A percentile compares a stretch with the other conserved stretches of the same genome.
Conservation (phyloP, 1,140 invertebrate genomes). For the Drosophila elegans region DNA sequence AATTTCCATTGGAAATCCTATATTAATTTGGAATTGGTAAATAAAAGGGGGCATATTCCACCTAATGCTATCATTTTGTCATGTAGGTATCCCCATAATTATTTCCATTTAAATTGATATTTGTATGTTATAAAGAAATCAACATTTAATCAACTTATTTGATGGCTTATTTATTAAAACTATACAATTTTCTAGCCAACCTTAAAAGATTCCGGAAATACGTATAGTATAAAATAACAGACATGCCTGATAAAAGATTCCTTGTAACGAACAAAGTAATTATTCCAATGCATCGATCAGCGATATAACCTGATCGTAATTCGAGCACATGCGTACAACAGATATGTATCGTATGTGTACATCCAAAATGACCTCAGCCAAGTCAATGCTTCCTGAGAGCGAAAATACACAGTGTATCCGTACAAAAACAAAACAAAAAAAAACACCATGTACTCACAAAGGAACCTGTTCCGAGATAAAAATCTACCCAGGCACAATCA, state of each 20-base stretch:
- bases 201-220: too few species aligned
- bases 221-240: neutral
- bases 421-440: neutral
- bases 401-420: constrained; percentile 4
- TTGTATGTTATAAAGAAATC: too few species aligned
- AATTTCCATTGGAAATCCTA: neutral
- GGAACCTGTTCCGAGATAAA: constrained; percentile 40
- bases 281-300: constrained; percentile 26
- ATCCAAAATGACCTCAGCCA: constrained; percentile 26
- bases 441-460: constrained; percentile 16
- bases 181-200: too few species aligned
- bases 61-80: too few species aligned
- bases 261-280: neutral
- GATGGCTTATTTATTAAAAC: too few species aligned
- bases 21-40: neutral
- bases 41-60: neutral
- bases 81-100: too few species aligned
- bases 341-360: constrained; percentile 14
- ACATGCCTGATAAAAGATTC: neutral
- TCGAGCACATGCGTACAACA: constrained; percentile 1
- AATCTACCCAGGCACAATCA: constrained; percentile 18
- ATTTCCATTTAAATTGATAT: too few species aligned
- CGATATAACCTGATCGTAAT: constrained; percentile 20
- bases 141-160: too few species aligned
- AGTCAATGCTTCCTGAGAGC: constrained; percentile 45